phyloP scores from a whole-genome alignment of 2,797 vertebrate species.

The Hapalemur alaotrensis region DNA sequence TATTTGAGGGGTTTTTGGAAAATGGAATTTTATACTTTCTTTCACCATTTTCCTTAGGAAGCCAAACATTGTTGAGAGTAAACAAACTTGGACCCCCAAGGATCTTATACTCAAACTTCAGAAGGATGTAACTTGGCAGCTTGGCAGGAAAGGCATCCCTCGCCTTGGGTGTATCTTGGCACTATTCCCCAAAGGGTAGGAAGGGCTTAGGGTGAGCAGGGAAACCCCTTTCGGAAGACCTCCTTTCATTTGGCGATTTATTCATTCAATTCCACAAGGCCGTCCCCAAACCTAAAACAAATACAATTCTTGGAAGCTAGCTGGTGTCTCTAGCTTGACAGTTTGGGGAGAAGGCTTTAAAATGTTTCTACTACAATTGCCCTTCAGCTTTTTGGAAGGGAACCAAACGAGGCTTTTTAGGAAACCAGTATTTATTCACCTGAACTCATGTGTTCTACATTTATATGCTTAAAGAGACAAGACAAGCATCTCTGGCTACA shows the following conservation, averaged over 20 bases:
- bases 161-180: not conserved
- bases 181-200: not conserved
- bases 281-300: not conserved
- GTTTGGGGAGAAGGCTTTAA: not conserved
- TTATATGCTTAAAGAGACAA: conserved; percentile 84
- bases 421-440: conserved; percentile 81
- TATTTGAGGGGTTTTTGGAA: conserved; percentile 53
- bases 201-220: not conserved
- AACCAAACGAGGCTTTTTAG: conserved; percentile 76
- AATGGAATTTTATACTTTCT: conserved; percentile 75
- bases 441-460: conserved; percentile 80
- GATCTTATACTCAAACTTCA: conserved; percentile 43
- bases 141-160: conserved; percentile 4
- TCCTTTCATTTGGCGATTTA: conserved; percentile 39
- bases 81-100: conserved; percentile 62
- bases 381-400: conserved; percentile 11
- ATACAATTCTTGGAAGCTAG: conserved; percentile 20
- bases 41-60: conserved; percentile 75
- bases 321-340: not conserved
- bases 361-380: not conserved
- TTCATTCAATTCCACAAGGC: conserved; percentile 32
- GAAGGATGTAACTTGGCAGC: not conserved
- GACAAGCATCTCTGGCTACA: conserved; percentile 84
- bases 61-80: conserved; percentile 39
- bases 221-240: not conserved